Evolutionary conservation across 2,113 vertebrate genomes (phyloP), one percentile per base, ranked within the genome.

Genomic region (Notothenia rossii): DNA sequence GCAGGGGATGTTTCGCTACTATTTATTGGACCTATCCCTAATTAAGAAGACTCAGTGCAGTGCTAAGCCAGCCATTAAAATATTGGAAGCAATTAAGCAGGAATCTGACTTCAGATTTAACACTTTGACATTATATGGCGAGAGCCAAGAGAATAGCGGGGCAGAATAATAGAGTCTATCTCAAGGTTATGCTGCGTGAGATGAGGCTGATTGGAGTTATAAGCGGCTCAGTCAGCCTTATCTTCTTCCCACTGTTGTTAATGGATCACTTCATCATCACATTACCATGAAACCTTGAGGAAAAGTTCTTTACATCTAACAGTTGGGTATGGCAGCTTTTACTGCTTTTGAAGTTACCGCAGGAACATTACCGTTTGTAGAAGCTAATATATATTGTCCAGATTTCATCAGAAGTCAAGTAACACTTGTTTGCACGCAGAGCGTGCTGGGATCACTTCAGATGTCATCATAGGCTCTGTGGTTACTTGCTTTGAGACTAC

Each of bases 151-250:
- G 40, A 25, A 46, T 59, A 18, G 40, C 12, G 2, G 54, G 51
- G 67, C 45, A n/a, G 33, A 7, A 61, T 68, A 75, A 77, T 62
- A 53, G 62, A 88, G 76, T 76, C 58, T 6, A 50, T 89, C 67
- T 71, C 68, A 81, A 80, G 83, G 82, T 86, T 87, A 86, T 61
- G 29, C 77, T 48, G 77, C 2, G 10, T 55, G 64, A 76, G 50
- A 88, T 81, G 69, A 83, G 63, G 58, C 83, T 60, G 84, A 86
- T 85, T 88, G 3, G 2, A 66, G 43, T 45, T 86, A 83, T 89
- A 83, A 88, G 82, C 55, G 33, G 33, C 79, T 86, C 79, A 60
- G 55, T 73, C 13, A 0, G 68, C 61, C 78, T 75, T 70, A 76
- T 82, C 61, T 56, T 55, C n/a, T 67, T 61, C 14, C 12, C 1